Evolutionary conservation across 2,797 vertebrate genomes (phyloP).

Genomic region (Passerculus sandwichensis): DNA sequence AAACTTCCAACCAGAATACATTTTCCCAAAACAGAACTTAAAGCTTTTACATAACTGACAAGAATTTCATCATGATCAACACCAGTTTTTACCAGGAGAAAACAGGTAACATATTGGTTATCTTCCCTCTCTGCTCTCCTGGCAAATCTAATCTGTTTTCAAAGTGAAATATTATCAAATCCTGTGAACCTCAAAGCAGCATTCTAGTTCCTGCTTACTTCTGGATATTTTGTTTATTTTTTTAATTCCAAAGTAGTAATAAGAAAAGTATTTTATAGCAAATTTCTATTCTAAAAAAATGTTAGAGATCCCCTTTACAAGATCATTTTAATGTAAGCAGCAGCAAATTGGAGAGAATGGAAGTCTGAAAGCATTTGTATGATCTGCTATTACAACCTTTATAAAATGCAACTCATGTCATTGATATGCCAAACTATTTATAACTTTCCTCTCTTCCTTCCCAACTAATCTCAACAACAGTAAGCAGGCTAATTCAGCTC

Average conservation of each 20-base stretch:
- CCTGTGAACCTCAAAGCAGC: constrained; percentile 34
- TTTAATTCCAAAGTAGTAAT: constrained; percentile 54
- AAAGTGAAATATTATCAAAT: not conserved
- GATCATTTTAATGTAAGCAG: constrained; percentile 38
- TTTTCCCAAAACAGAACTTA: constrained; percentile 43
- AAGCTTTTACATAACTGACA: constrained; percentile 38
- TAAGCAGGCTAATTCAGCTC: not conserved
- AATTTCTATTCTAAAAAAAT: constrained; percentile 49
- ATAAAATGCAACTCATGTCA: constrained; percentile 19
- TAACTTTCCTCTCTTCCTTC: not conserved
- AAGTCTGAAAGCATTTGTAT: constrained; percentile 8
- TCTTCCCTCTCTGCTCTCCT: not conserved
- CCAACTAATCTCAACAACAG: constrained; percentile 3
- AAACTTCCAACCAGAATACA: constrained; percentile 68
- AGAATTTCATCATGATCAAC: constrained; percentile 38
- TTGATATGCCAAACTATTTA: not conserved
- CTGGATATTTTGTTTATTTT: not conserved
- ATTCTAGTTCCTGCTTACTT: constrained; percentile 9
- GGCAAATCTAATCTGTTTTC: not conserved
- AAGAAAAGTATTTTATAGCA: constrained; percentile 53
- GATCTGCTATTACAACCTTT: constrained; percentile 3
- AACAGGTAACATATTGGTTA: not conserved
- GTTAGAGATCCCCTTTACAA: constrained; percentile 23
- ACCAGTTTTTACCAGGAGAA: constrained; percentile 33
- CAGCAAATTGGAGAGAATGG: constrained; percentile 20